Base-by-base conservation (phyloP, 2,797 vertebrate genomes). In the Clarias pachynema region DNA sequence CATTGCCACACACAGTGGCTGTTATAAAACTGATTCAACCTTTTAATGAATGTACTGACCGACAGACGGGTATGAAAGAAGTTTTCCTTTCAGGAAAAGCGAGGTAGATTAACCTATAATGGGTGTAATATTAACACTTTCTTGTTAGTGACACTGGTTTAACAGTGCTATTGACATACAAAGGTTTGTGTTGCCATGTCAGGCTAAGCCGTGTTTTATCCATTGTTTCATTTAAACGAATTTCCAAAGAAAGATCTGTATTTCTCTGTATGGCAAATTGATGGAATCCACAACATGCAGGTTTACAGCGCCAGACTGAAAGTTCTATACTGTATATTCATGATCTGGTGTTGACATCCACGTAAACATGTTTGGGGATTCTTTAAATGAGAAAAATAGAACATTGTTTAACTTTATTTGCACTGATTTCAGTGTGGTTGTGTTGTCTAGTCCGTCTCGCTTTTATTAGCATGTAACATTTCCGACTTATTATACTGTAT, bases 71-170 rank as follows among this genome's bases (percentile, higher is more conserved):
- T 10, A 34, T 22, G 57, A 75, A 56, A 59, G 49, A 77, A 10
- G 44, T 53, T 70, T 81, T 83, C 40, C 31, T 29, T 66, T 24
- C 66, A 75, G 34, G 24, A 24, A 65, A 69, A 22, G 31, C 75
- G 5, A 57, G 79, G 84, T 86, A 63, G n/a, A 90, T 90, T 78
- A 81, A 87, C 85, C 29, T 84, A 87, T 91, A 93, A 93, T 93
- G 31, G 70, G 8, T 84, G 80, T 83, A 84, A 83, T 22, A 82
- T 44, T 83, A 5, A 89, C 84, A 53, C 85, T 86, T 89, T 80
- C 78, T 72, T 88, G 85, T 82, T 34, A 84, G 31, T 29, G 60
- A 68, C 66, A 70, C 59, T 69, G 34, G 0, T 3, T 88, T 79
- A 85, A 73, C 37, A 86, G 65, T 56, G 24, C 68, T 37, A 56